Percentiles rank a stretch among this genome's conserved stretches.
Conservation (phyloP, 2,797 vertebrate species). For the Carcharodon carcharias region DNA sequence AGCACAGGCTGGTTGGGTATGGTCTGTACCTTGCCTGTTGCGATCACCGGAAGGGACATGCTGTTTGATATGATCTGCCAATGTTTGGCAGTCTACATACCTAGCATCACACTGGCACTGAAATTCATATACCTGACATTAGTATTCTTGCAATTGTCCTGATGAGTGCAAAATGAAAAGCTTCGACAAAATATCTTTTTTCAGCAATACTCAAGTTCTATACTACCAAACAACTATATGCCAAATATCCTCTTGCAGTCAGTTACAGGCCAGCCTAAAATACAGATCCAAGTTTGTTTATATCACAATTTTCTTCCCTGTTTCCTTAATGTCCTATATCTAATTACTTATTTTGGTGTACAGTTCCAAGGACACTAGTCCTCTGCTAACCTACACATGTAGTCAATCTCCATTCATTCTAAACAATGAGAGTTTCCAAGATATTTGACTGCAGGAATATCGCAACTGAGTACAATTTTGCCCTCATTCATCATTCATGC, state of each 20-base stretch:
- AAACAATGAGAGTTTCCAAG: neutral
- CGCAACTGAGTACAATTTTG: neutral
- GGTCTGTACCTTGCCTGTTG: too few species aligned
- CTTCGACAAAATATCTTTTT: too few species aligned
- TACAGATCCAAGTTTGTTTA: neutral
- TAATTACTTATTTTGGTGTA: neutral
- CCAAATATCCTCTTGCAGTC: neutral
- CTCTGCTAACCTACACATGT: neutral
- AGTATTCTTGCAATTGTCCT: too few species aligned
- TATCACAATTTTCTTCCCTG: neutral
- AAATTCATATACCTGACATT: too few species aligned
- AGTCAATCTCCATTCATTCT: neutral
- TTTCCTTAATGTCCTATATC: neutral
- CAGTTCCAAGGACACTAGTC: neutral
- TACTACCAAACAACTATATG: too few species aligned
- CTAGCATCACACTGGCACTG: too few species aligned
- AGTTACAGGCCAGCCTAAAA: neutral
- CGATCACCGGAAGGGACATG: too few species aligned
- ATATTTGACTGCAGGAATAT: neutral
- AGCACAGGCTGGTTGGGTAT: too few species aligned
- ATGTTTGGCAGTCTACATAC: too few species aligned
- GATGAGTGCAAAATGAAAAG: too few species aligned
- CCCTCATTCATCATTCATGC: neutral
- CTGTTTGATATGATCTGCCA: too few species aligned
- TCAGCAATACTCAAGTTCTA: too few species aligned